Base-by-base conservation (phyloP, 53 echinoderm and acorn worm genomes). In the Hippasteria phrygiana region DNA sequence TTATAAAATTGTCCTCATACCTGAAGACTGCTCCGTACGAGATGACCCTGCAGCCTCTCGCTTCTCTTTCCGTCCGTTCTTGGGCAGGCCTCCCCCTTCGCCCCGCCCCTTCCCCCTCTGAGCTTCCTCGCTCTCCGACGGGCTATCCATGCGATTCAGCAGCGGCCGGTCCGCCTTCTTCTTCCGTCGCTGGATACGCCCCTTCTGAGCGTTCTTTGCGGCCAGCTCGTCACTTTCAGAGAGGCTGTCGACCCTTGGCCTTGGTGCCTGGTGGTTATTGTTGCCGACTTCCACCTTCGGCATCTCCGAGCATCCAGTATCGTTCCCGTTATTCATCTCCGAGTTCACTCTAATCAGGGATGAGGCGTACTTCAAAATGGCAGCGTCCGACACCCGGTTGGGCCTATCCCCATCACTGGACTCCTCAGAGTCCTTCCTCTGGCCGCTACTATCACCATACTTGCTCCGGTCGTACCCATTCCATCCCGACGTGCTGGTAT, bases 191-290 rank as follows among this genome's bases (percentile, higher is more conserved):
- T 93, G 92, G 48, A 84, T 92, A 40, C 82, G 90, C 56, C 93
- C 90, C 47, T 86, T 87, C 62, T 74, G 79, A 46, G 89, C 41
- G 13, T 73, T 42, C 28, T 26, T 48, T 24, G 43, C 84, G 26
- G 77, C 66, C 42, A 65, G 69, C 7, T 96, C 94, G 32, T 96
- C 96, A 5, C 94, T 93, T 71, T 94, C 96, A 1, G 94, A 96
- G 63, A 90, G 87, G 43, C 96, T 94, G 42, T 96, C 96, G n/a
- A 82, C 84, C 2, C 55, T 87, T 40, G 91, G 59, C 56, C 89
- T 82, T 1, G 17, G 40, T 3, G 24, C 41, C 42, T 74, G 29
- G 35, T 83, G 67, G 48, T 51, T 79, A 16, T 10, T 62, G 14
- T 56, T 88, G 72, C 67, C 81, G 28, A 81, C 83, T 75, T 47